Evolutionary conservation across 2,797 vertebrate genomes (phyloP).

Genomic region (Falco peregrinus): DNA sequence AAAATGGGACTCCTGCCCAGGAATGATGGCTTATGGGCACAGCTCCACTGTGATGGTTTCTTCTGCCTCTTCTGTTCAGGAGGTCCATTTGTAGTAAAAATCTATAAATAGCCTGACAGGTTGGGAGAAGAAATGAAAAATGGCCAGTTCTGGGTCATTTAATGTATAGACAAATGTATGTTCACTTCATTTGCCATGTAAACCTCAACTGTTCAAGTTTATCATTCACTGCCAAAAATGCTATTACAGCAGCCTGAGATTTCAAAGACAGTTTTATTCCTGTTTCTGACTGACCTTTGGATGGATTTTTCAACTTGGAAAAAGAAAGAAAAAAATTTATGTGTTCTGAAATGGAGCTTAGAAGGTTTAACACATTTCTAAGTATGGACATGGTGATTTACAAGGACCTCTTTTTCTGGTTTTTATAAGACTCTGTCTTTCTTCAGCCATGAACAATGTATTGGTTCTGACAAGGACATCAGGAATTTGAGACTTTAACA

Average conservation of each 20-base stretch:
- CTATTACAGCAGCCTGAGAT: slow-evolving; percentile 58
- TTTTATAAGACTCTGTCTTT: slow-evolving; percentile 46
- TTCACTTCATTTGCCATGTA: neutral
- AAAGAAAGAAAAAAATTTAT: neutral
- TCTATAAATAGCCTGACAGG: slow-evolving; percentile 26
- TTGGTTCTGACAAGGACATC: slow-evolving; percentile 42
- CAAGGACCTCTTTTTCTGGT: slow-evolving; percentile 1
- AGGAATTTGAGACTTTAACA: neutral
- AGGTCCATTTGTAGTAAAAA: slow-evolving; percentile 37
- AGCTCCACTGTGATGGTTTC: neutral
- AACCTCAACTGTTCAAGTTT: slow-evolving; percentile 55
- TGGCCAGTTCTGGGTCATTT: neutral
- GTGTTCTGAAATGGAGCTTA: slow-evolving; percentile 19
- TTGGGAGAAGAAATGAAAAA: slow-evolving; percentile 9
- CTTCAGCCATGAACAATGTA: slow-evolving; percentile 3
- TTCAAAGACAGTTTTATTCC: slow-evolving; percentile 61
- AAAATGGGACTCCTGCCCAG: neutral
- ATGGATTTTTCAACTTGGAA: slow-evolving; percentile 29
- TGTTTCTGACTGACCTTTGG: slow-evolving; percentile 59
- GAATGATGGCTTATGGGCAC: neutral
- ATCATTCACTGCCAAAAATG: slow-evolving; percentile 67
- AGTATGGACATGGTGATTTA: slow-evolving; percentile 58
- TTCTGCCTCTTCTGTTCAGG: neutral
- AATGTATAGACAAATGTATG: slow-evolving; percentile 51
- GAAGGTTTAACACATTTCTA: slow-evolving; percentile 40